Percentiles rank a stretch among this genome's conserved stretches.
Evolutionary conservation across 2,888 invertebrate genomes (phyloP).

Genomic region (Caradrina kadenii): DNA sequence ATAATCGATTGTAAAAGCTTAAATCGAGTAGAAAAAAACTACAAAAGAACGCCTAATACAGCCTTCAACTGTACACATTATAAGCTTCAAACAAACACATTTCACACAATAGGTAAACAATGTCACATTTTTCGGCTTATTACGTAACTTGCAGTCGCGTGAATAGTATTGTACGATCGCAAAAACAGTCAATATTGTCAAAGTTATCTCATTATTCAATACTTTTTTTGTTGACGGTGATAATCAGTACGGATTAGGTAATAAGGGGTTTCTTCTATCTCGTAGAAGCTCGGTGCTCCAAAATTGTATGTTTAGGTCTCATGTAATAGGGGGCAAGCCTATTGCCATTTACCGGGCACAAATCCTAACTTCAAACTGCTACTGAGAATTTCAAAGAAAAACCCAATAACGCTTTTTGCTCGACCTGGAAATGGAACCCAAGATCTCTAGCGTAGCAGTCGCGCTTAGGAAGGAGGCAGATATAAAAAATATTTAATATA

Average conservation of each 20-base stretch:
- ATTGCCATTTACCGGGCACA: no score
- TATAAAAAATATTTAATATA: no score
- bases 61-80: conserved; percentile 26
- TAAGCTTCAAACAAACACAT: conserved; percentile 17
- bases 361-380: no score
- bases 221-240: conserved; percentile 22
- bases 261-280: no score
- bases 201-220: conserved; percentile 46
- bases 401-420: no score
- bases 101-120: conserved; percentile 42
- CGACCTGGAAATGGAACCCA: no score
- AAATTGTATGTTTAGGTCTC: no score
- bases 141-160: conserved; percentile 30
- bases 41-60: neutral
- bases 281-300: no score
- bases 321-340: no score
- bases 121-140: conserved; percentile 32
- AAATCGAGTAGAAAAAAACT: neutral
- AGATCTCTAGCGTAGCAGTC: no score
- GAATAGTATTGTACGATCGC: conserved; percentile 28
- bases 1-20: conserved; percentile 4
- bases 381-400: no score
- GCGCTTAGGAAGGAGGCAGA: no score
- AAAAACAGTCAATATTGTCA: conserved; percentile 58
- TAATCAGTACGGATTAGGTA: conserved; percentile 7